A percentile compares a stretch with the other conserved stretches of the same genome.
These are phyloP conservation scores for Drosophila setifemur DNA, from an alignment of 1,140 invertebrate genomes.

Conservation along the genomic window DNA sequence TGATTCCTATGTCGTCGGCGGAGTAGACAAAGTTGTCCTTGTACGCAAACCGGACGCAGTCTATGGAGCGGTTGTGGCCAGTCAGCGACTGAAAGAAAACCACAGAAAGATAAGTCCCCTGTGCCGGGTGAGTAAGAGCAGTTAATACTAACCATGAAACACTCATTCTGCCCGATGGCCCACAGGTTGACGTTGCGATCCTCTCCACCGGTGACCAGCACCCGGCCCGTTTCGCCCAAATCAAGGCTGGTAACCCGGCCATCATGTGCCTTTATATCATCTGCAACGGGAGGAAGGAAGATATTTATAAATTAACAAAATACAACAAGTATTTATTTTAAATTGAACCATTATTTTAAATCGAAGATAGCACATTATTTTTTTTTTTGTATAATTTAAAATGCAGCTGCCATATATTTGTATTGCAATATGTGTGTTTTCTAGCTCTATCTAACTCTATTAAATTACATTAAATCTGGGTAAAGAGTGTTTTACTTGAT, in stretches of 20 bases:
- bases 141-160: slow-evolving; percentile 91
- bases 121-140: slow-evolving; percentile 1
- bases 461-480: too few relatives aligned
- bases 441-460: too few relatives aligned
- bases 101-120: background rate
- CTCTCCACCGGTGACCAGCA: slow-evolving; percentile 97
- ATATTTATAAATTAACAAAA: background rate
- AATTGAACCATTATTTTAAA: too few relatives aligned
- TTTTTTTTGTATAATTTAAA: too few relatives aligned
- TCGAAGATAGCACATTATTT: too few relatives aligned
- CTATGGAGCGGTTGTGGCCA: slow-evolving; percentile 95
- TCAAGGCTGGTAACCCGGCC: slow-evolving; percentile 93
- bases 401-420: too few relatives aligned
- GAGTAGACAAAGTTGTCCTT: slow-evolving; percentile 97
- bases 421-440: too few relatives aligned
- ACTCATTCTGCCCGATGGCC: slow-evolving; percentile 97
- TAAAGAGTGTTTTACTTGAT: too few relatives aligned
- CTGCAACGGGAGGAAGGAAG: slow-evolving; percentile 83
- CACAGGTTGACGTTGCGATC: slow-evolving; percentile 99
- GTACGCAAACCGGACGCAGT: slow-evolving; percentile 96
- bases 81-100: slow-evolving; percentile 84
- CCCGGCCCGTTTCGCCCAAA: slow-evolving; percentile 93
- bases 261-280: slow-evolving; percentile 93
- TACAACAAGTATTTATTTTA: too few relatives aligned
- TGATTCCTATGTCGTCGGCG: slow-evolving; percentile 94